Conservation (phyloP, 2,888 invertebrate species). For the Chalcis sispes region DNA sequence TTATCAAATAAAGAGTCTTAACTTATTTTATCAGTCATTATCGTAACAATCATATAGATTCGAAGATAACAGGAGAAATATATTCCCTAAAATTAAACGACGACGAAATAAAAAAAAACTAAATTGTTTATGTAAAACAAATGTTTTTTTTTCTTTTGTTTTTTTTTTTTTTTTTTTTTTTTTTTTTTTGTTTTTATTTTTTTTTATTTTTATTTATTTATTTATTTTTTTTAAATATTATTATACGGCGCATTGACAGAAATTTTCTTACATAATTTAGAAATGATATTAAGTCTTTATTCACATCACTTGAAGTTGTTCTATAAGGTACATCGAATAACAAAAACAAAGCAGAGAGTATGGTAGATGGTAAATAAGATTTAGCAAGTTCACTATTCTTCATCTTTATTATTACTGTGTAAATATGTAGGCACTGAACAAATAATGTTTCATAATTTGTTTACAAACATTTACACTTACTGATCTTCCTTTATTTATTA, state of each 20-base stretch:
- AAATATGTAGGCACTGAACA: constrained; percentile 75
- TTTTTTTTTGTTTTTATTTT: too few relatives aligned
- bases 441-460: constrained; percentile 73
- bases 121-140: constrained; percentile 36
- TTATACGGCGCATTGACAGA: constrained; percentile 34
- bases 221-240: constrained; percentile 28
- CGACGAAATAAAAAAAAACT: constrained; percentile 17
- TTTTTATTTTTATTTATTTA: too few relatives aligned
- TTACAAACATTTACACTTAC: constrained; percentile 76
- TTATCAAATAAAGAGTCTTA: background rate
- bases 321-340: constrained; percentile 45
- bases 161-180: too few relatives aligned
- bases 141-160: too few relatives aligned
- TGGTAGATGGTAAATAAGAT: constrained; percentile 60
- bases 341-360: constrained; percentile 41
- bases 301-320: constrained; percentile 36
- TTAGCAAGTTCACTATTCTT: constrained; percentile 70
- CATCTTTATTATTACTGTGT: constrained; percentile 70
- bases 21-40: background rate
- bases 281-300: constrained; percentile 50
- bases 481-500: constrained; percentile 68
- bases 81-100: background rate
- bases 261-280: constrained; percentile 44
- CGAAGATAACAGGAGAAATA: background rate
- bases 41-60: background rate